These are phyloP conservation scores for Synergus itoensis DNA, from an alignment of 2,888 invertebrate genomes.

Conservation along the genomic window DNA sequence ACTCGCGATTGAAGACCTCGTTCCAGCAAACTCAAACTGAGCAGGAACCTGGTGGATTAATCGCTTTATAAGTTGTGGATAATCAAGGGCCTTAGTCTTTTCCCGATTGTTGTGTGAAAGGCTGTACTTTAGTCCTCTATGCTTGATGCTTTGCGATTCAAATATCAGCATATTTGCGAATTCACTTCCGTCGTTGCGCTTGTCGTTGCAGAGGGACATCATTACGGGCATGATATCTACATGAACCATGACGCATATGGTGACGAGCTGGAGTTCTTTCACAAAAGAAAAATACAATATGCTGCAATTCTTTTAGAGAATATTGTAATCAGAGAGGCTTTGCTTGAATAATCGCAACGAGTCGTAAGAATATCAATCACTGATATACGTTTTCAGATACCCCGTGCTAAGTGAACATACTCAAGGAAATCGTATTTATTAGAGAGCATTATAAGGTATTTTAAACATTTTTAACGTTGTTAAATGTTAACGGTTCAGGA, in stretches of 20 bases:
- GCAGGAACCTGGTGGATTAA: constrained; percentile 51
- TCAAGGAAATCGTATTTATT: constrained; percentile 4
- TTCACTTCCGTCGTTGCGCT: constrained; percentile 62
- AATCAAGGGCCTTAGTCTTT: constrained; percentile 61
- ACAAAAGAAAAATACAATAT: constrained; percentile 43
- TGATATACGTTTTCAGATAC: neutral
- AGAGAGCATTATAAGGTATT: neutral
- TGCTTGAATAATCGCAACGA: neutral
- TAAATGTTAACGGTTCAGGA: neutral
- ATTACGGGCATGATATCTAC: constrained; percentile 45
- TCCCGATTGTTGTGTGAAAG: constrained; percentile 58
- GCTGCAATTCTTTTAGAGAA: neutral
- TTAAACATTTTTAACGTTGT: neutral
- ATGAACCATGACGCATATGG: constrained; percentile 54
- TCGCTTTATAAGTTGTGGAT: constrained; percentile 63
- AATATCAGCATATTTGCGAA: constrained; percentile 42
- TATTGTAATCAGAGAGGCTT: neutral
- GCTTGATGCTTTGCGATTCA: constrained; percentile 50
- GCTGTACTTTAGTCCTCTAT: constrained; percentile 54
- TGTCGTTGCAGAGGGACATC: constrained; percentile 47
- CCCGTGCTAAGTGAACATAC: neutral
- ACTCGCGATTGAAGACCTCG: constrained; percentile 15
- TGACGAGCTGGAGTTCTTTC: constrained; percentile 52
- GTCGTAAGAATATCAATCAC: neutral
- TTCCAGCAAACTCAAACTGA: constrained; percentile 42